Conservation (phyloP, 2,113 vertebrate genomes). For the Pionites leucogaster region DNA sequence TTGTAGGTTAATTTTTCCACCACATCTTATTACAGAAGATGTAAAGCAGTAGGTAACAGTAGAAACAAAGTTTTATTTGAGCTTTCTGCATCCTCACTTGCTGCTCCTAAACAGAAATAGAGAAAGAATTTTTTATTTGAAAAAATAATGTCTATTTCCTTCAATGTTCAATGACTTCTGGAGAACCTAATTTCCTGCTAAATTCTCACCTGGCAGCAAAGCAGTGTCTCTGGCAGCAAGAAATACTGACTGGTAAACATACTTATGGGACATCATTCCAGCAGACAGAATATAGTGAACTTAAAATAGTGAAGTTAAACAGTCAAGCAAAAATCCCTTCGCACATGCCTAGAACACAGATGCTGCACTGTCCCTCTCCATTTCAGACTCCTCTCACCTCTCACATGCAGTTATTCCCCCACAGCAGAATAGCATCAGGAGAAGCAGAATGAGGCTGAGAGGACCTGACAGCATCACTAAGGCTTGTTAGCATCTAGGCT, state of each 20-base stretch:
- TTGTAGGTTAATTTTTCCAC: neutral
- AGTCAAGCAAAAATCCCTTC: neutral
- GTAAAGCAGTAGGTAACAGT: neutral
- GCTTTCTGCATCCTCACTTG: neutral
- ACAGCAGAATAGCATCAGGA: neutral
- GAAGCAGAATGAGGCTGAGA: neutral
- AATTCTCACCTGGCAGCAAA: neutral
- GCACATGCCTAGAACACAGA: neutral
- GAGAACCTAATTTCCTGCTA: neutral
- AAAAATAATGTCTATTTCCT: neutral
- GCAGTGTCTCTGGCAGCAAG: neutral
- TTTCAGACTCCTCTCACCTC: neutral
- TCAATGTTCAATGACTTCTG: neutral
- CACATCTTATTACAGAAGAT: neutral
- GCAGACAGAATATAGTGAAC: neutral
- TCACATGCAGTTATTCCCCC: neutral
- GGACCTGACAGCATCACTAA: neutral
- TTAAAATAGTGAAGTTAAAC: neutral
- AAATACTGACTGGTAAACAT: neutral
- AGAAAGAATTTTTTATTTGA: neutral
- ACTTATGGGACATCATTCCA: neutral
- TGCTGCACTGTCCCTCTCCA: neutral
- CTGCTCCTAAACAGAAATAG: neutral
- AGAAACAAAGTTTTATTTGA: neutral
- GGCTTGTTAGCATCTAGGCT: neutral